These are phyloP conservation scores for Hapalemur alaotrensis DNA, from an alignment of 2,797 vertebrate genomes.

Conservation along the genomic window DNA sequence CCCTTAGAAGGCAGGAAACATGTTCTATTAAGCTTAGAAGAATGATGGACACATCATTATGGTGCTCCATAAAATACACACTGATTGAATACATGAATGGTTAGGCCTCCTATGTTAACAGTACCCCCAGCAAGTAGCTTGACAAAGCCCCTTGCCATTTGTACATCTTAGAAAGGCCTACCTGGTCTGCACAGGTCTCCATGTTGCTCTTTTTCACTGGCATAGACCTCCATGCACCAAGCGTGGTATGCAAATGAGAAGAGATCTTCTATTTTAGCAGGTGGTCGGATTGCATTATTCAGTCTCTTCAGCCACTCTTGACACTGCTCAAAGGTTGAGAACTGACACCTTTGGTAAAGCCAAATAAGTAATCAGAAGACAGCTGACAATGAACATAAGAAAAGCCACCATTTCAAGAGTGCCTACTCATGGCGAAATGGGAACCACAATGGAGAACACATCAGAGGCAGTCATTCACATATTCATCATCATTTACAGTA, in stretches of 20 bases:
- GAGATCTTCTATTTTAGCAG: constrained; percentile 94
- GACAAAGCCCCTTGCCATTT: background rate
- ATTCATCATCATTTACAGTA: background rate
- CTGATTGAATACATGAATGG: background rate
- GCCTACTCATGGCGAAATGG: background rate
- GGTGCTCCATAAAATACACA: background rate
- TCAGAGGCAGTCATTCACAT: background rate
- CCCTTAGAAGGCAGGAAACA: background rate
- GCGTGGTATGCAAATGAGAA: constrained; percentile 98
- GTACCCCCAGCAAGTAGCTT: background rate
- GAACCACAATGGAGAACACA: background rate
- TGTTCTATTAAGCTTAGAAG: background rate
- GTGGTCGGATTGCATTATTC: constrained; percentile 89
- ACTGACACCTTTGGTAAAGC: constrained; percentile 92
- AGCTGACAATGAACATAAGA: background rate
- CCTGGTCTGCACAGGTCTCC: constrained; percentile 96
- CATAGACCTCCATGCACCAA: constrained; percentile 96
- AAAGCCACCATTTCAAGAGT: constrained; percentile 23
- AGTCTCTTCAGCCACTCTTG: constrained; percentile 98
- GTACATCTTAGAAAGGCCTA: constrained; percentile 74
- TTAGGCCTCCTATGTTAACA: background rate
- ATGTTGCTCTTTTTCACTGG: constrained; percentile 96
- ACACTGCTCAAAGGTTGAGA: constrained; percentile 96
- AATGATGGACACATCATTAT: background rate
- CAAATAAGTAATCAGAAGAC: constrained; percentile 64